Percentiles rank a stretch among this genome's conserved stretches.
Conservation (phyloP, 92 coral and sea anemone species). For the Palythoa grandiflora region DNA sequence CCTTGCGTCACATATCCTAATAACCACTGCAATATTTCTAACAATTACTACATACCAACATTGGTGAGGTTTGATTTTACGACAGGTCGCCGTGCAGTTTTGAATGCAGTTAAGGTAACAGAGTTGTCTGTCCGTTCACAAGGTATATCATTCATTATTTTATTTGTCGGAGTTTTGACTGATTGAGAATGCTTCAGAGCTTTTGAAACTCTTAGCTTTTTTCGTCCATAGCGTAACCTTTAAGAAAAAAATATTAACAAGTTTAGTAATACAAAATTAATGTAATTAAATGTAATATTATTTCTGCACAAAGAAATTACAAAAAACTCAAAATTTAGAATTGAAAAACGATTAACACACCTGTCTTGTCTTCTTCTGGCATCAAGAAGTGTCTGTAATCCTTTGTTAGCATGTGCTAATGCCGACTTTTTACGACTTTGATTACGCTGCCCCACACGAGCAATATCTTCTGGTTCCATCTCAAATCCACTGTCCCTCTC, state of each 20-base stretch:
- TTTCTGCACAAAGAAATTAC: neutral
- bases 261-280: neutral
- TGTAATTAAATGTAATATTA: neutral
- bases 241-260: neutral
- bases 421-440: constrained; percentile 28
- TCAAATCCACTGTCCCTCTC: constrained; percentile 40
- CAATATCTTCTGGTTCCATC: constrained; percentile 49
- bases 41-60: constrained; percentile 13
- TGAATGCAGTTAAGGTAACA: constrained; percentile 35
- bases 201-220: neutral
- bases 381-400: constrained; percentile 35
- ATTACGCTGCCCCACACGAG: constrained; percentile 47
- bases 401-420: constrained; percentile 43
- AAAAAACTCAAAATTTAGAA: too few relatives aligned
- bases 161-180: neutral
- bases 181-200: constrained; percentile 31
- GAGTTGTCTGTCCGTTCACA: constrained; percentile 25
- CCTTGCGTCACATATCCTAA: too few relatives aligned
- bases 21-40: too few relatives aligned
- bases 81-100: constrained; percentile 29
- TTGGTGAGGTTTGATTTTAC: constrained; percentile 44
- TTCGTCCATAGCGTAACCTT: constrained; percentile 30
- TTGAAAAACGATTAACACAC: neutral
- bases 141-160: neutral
- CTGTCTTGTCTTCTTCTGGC: constrained; percentile 41